These are phyloP conservation scores for Malthinus flaveolus DNA, from an alignment of 2,888 invertebrate genomes.

Conservation along the genomic window DNA sequence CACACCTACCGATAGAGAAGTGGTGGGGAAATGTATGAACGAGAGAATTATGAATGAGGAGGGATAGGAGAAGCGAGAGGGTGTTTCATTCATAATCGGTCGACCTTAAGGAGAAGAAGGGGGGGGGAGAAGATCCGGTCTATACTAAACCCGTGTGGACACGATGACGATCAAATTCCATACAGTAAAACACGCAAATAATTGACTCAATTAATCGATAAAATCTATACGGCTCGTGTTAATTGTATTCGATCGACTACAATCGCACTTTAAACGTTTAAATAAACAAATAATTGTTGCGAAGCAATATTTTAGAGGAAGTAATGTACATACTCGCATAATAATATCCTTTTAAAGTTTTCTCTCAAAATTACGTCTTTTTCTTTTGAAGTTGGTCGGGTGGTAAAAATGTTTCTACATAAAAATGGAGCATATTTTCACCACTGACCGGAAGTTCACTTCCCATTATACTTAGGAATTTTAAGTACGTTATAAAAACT, in stretches of 20 bases:
- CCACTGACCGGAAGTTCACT: conserved; percentile 4
- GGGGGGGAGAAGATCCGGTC: conserved; percentile 39
- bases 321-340: no score
- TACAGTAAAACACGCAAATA: conserved; percentile 23
- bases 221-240: no score
- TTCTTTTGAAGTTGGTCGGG: background rate
- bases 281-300: no score
- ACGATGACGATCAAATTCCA: conserved; percentile 32
- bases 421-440: conserved; percentile 2
- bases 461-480: conserved; percentile 4
- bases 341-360: no score
- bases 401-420: background rate
- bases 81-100: conserved; percentile 57
- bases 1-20: conserved; percentile 43
- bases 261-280: no score
- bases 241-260: no score
- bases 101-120: conserved; percentile 43
- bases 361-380: background rate
- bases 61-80: conserved; percentile 53
- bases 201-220: conserved; percentile 3
- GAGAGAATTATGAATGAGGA: conserved; percentile 41
- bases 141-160: conserved; percentile 34
- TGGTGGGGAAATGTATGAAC: conserved; percentile 47
- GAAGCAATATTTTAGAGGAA: no score
- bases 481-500: conserved; percentile 6